Conservation (phyloP, 2,888 invertebrate genomes). For the Autographa gamma region DNA sequence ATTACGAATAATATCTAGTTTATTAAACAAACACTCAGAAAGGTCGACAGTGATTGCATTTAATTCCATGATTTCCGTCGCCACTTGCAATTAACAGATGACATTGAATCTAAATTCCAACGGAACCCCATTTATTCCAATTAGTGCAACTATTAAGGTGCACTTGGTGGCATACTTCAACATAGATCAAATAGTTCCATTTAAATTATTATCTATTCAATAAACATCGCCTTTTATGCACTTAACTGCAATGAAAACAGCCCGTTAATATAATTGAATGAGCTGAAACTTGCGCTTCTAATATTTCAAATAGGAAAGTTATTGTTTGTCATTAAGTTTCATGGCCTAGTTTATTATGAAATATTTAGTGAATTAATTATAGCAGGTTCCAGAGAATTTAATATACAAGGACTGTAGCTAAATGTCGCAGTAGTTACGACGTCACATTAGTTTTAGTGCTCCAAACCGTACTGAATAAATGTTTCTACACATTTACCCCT, state of each 20-base stretch:
- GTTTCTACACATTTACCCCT: not conserved
- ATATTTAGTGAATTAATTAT: not conserved
- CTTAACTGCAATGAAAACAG: constrained; percentile 10
- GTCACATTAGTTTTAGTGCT: not conserved
- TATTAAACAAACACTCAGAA: constrained; percentile 36
- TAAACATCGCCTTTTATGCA: constrained; percentile 21
- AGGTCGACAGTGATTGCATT: constrained; percentile 42
- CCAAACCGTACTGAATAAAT: not conserved
- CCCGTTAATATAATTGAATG: constrained; percentile 9
- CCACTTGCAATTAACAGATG: constrained; percentile 44
- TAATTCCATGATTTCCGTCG: constrained; percentile 39
- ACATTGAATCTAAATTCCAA: constrained; percentile 54
- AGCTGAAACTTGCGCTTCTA: constrained; percentile 10
- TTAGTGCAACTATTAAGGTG: constrained; percentile 40
- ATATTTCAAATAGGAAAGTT: not conserved
- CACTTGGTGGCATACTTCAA: constrained; percentile 33
- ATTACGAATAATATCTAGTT: constrained; percentile 34
- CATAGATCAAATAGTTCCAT: constrained; percentile 54
- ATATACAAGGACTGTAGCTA: not conserved
- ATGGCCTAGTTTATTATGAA: not conserved
- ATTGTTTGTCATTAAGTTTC: not conserved
- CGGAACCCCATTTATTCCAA: constrained; percentile 55
- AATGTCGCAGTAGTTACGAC: constrained; percentile 3
- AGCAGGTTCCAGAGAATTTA: constrained; percentile 2
- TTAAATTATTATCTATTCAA: constrained; percentile 43